phyloP scores from a whole-genome alignment of 2,888 invertebrate species.

The Pemphredon lugubris region DNA sequence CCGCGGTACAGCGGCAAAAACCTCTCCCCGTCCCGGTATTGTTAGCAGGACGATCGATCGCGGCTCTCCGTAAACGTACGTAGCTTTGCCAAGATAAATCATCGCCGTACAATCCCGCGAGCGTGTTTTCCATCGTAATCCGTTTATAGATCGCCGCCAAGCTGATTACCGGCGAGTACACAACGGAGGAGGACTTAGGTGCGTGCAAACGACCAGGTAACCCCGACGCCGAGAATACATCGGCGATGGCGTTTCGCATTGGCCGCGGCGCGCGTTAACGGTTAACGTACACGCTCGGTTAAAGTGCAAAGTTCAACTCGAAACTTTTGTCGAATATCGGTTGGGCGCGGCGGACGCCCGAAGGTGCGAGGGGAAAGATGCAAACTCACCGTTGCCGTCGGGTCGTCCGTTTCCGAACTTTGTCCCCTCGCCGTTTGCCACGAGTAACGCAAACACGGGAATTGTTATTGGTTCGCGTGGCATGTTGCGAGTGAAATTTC shows the following conservation, averaged over 20 bases:
- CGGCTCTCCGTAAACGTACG: neutral
- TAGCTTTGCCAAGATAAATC: slow-evolving; percentile 19
- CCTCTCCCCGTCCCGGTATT: neutral
- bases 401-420: neutral
- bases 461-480: neutral
- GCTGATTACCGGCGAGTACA: slow-evolving; percentile 34
- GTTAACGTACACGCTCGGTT: neutral
- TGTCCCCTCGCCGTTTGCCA: neutral
- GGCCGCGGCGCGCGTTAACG: slow-evolving; percentile 1
- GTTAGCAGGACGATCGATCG: slow-evolving; percentile 3
- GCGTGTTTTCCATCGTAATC: slow-evolving; percentile 43
- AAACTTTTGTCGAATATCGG: slow-evolving; percentile 25
- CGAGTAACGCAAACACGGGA: neutral
- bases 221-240: slow-evolving; percentile 3
- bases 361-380: too few species aligned
- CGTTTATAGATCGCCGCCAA: slow-evolving; percentile 54
- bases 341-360: neutral
- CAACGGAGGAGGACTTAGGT: neutral
- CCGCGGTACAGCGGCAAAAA: neutral
- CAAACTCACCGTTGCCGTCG: too few species aligned
- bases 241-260: neutral
- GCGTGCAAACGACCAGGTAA: slow-evolving; percentile 6
- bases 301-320: slow-evolving; percentile 34
- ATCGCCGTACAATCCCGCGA: slow-evolving; percentile 18
- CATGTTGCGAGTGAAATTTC: neutral